Conservation (phyloP, 2,113 vertebrate genomes). For the Notarius lentiginosus region DNA sequence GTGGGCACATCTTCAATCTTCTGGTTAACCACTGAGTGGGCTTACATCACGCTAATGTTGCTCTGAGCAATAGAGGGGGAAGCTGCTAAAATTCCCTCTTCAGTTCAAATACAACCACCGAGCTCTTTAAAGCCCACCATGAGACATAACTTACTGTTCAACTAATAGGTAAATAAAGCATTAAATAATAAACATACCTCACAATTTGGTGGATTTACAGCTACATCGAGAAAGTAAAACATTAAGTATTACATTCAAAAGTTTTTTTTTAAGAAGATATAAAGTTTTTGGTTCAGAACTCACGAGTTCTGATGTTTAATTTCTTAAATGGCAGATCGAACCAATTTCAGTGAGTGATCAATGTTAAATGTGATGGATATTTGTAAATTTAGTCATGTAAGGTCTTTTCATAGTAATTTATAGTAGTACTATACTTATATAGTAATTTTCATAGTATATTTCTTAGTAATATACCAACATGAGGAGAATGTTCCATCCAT, state of each 20-base stretch:
- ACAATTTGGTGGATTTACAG: background rate
- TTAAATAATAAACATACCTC: background rate
- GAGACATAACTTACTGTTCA: too few species aligned
- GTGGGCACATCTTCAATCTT: background rate
- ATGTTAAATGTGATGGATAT: too few species aligned
- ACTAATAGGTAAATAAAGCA: background rate
- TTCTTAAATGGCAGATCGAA: background rate
- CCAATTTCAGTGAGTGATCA: background rate
- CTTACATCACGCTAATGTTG: background rate
- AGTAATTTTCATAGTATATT: too few species aligned
- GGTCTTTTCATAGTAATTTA: background rate
- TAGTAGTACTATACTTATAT: too few species aligned
- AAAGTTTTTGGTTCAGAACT: background rate
- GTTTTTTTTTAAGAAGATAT: background rate
- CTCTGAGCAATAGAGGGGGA: background rate
- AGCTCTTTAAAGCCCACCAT: background rate
- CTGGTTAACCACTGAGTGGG: conserved; percentile 36
- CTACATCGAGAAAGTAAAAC: background rate
- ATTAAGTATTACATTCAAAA: background rate
- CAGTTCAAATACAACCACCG: background rate
- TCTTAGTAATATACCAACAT: too few species aligned
- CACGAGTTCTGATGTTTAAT: background rate
- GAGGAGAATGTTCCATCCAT: too few species aligned
- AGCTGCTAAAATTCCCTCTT: background rate
- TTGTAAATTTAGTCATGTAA: background rate